Base-by-base conservation (phyloP, 2,113 vertebrate species). In the Ciconia boyciana region DNA sequence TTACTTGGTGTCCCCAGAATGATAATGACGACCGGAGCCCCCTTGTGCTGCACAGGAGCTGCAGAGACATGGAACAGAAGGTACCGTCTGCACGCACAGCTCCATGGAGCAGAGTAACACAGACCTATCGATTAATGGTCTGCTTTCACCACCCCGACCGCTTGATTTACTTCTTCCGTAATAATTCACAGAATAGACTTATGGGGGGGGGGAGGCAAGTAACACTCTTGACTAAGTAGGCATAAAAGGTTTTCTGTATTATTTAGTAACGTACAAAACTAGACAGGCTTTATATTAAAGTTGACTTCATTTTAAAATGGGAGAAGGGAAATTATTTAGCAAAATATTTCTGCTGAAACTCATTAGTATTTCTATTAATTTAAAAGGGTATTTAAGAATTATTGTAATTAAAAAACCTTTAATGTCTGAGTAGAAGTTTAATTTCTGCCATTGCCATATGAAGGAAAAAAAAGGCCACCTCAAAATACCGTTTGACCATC, bases 401-500 rank as follows among this genome's bases (percentile, higher is more conserved):
- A 34, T 3, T 28, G 48, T 9, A 65, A 75, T 91, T 71, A 74
- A 54, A 97, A 87, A 75, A 6, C 26, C 85, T 87, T 94, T 5
- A 25, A 55, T 22, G 49, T 49, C 86, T 18, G 62, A 68, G 15
- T 13, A 74, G 22, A 94, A 87, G 71, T 85, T 94, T 71, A 86
- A 79, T 75, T 91, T 64, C 49, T 83, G 43, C 66, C 52, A 13
- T 61, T 69, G 49, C 16, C 78, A 90, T 21, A 68, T 21, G 25
- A 93, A 69, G 69, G 69, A 22, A 52, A 43, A 12, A 36, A 25
- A 83, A 78, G 11, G 32, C 4, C 31, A 18, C 4, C 29, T 46
- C 85, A 74, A 68, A 95, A 95, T 79, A 96, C 93, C 75, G 83
- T 46, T 83, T 93, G 77, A 94, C 65, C 46, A 90, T 52, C 61